Conservation (phyloP, 1,140 invertebrate species). For the Hypsibius dujardini region DNA sequence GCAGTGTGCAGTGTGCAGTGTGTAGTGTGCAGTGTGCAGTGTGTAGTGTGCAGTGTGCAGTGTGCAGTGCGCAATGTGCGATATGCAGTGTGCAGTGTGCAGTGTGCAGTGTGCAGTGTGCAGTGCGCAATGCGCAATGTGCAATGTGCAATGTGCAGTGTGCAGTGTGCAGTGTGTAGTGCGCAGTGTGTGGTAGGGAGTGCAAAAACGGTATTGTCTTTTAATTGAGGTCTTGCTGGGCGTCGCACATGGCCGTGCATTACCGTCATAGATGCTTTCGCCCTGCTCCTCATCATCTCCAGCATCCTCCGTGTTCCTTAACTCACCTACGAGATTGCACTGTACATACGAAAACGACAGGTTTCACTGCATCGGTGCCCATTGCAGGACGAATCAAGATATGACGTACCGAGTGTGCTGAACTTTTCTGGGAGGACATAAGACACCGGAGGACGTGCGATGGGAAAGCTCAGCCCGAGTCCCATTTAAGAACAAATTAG, state of each 20-base stretch:
- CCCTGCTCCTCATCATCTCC: slow-evolving; percentile 13
- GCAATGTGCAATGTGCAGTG: too few relatives aligned
- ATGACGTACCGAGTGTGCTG: slow-evolving; percentile 1
- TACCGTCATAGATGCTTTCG: slow-evolving; percentile 14
- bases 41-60: too few relatives aligned
- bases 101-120: too few relatives aligned
- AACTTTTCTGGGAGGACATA: slow-evolving; percentile 14
- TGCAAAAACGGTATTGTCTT: too few relatives aligned
- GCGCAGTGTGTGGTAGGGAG: too few relatives aligned
- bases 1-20: neutral
- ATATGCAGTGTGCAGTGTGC: too few relatives aligned
- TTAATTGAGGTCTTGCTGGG: too few relatives aligned
- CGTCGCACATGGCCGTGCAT: neutral
- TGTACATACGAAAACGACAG: neutral
- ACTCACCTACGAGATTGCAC: neutral
- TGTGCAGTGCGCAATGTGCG: too few relatives aligned
- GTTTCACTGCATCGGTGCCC: neutral
- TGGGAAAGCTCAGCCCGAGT: slow-evolving; percentile 12
- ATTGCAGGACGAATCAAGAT: neutral
- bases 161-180: too few relatives aligned
- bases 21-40: neutral
- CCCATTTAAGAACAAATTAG: neutral
- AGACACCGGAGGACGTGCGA: neutral
- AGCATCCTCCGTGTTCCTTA: slow-evolving; percentile 12
- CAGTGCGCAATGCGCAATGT: too few relatives aligned